Evolutionary conservation across 2,113 vertebrate genomes (phyloP).

Genomic region (Tachuris rubrigastra): DNA sequence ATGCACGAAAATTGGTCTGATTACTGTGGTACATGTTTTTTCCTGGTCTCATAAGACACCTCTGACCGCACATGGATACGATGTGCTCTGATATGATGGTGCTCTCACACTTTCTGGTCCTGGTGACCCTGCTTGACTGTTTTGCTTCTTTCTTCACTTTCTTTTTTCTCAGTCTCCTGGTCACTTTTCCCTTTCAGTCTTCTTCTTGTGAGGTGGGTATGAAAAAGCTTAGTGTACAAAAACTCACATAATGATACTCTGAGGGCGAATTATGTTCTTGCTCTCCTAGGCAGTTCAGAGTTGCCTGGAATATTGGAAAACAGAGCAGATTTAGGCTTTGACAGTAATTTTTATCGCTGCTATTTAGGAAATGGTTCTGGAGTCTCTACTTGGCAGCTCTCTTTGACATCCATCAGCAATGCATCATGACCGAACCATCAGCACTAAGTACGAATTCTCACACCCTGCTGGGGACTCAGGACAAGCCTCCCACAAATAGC

Average conservation of each 20-base stretch:
- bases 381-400: conserved; percentile 33
- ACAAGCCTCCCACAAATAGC: conserved; percentile 40
- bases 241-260: conserved; percentile 11
- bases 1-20: neutral
- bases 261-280: neutral
- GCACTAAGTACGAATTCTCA: conserved; percentile 38
- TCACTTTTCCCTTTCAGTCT: neutral
- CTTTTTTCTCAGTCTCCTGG: neutral
- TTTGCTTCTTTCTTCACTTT: conserved; percentile 17
- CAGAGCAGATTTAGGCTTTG: neutral
- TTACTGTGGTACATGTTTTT: neutral
- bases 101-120: neutral
- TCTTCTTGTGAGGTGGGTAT: conserved; percentile 14
- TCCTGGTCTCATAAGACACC: neutral
- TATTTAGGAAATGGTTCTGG: conserved; percentile 43
- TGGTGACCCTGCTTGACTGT: neutral
- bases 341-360: conserved; percentile 24
- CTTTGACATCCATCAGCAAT: conserved; percentile 29
- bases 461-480: conserved; percentile 17
- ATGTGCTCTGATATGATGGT: rapidly evolving
- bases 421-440: neutral
- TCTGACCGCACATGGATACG: rapidly evolving
- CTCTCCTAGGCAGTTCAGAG: neutral
- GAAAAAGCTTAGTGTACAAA: conserved; percentile 22
- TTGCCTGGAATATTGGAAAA: conserved; percentile 18